Evolutionary conservation across 1,140 invertebrate species (phyloP).

Genomic region (Drosophila seguyi): DNA sequence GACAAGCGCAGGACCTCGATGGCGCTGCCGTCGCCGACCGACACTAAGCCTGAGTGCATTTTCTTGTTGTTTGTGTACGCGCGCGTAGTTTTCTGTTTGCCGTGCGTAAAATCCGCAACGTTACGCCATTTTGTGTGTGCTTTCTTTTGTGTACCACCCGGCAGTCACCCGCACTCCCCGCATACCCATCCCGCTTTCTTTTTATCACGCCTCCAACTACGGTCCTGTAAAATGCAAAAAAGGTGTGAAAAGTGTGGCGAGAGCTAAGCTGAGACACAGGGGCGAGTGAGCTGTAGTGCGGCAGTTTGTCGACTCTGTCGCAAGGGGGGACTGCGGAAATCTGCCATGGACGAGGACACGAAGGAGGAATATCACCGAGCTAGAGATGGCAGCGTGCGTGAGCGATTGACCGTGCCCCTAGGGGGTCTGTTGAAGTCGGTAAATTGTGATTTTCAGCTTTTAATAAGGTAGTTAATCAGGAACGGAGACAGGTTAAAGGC

Average conservation of each 20-base stretch:
- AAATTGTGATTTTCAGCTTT: neutral
- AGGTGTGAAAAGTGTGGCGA: conserved; percentile 73
- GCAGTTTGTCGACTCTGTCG: conserved; percentile 75
- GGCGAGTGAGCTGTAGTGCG: conserved; percentile 22
- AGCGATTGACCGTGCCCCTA: neutral
- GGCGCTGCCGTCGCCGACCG: conserved; percentile 58
- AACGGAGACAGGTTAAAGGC: neutral
- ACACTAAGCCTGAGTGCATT: conserved; percentile 84
- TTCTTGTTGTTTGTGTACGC: conserved; percentile 83
- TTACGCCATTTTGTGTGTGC: conserved; percentile 83
- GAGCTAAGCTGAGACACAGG: conserved; percentile 13
- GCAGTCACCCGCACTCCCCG: conserved; percentile 10
- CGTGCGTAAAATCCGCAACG: conserved; percentile 83
- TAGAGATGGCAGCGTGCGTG: conserved; percentile 19
- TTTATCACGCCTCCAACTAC: conserved; percentile 24
- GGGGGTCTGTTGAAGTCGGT: too few relatives aligned
- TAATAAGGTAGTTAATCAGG: neutral
- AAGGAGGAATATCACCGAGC: conserved; percentile 6
- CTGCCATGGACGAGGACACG: conserved; percentile 13
- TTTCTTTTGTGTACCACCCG: conserved; percentile 66
- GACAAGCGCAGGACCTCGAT: conserved; percentile 45
- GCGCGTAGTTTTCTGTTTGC: conserved; percentile 81
- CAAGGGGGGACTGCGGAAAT: conserved; percentile 10
- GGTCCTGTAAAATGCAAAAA: conserved; percentile 77
- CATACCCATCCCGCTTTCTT: conserved; percentile 2